A percentile compares a stretch with the other conserved stretches of the same genome.
phyloP scores from a whole-genome alignment of 1,140 invertebrate genomes.

The Monomorium pharaonis region DNA sequence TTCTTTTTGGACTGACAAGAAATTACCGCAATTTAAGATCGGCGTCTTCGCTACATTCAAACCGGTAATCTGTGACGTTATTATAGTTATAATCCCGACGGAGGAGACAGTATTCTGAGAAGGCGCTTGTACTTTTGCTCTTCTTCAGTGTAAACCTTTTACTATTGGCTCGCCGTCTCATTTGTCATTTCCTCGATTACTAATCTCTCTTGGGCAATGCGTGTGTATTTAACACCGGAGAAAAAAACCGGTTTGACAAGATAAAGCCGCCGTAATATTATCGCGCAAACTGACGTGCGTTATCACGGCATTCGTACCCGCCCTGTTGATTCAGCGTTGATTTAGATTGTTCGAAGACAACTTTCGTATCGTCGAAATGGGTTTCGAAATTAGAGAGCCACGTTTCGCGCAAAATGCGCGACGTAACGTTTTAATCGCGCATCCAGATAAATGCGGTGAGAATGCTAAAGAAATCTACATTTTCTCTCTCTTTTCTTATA shows the following conservation, averaged over 20 bases:
- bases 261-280: background rate
- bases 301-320: background rate
- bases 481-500: background rate
- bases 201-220: background rate
- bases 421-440: background rate
- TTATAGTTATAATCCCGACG: background rate
- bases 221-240: background rate
- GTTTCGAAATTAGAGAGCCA: background rate
- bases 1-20: constrained; percentile 3
- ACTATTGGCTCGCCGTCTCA: background rate
- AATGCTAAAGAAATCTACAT: background rate
- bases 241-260: constrained; percentile 16
- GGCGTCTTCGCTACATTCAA: background rate
- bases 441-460: background rate
- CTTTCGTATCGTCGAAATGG: background rate
- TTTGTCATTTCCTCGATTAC: constrained; percentile 24
- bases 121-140: constrained; percentile 4
- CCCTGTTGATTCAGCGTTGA: background rate
- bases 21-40: constrained; percentile 54
- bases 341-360: background rate
- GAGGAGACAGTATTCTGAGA: background rate
- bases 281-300: background rate
- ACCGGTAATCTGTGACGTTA: constrained; percentile 12
- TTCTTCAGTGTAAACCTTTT: background rate
- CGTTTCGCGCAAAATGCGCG: background rate